Evolutionary conservation across 2,797 vertebrate species (phyloP).

Genomic region (Malurus leucopterus): DNA sequence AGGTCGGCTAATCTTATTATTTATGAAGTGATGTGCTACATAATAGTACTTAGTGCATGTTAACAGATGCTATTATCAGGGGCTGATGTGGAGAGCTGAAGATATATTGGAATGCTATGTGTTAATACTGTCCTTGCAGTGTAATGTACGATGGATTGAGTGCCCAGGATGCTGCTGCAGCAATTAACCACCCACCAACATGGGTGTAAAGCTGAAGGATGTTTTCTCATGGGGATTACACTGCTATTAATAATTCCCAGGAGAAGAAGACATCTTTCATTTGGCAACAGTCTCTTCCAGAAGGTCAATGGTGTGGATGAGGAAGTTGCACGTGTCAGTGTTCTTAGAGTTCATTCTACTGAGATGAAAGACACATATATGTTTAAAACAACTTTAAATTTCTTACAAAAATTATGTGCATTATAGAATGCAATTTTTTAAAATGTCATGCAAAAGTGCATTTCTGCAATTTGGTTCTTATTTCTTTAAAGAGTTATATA

Average conservation of each 20-base stretch:
- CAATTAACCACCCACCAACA: slow-evolving; percentile 89
- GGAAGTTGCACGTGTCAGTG: neutral
- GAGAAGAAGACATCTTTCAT: slow-evolving; percentile 63
- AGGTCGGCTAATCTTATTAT: slow-evolving; percentile 99
- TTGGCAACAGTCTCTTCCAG: slow-evolving; percentile 16
- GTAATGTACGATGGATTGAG: slow-evolving; percentile 87
- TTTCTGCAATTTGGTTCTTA: neutral
- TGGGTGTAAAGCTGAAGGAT: slow-evolving; percentile 86
- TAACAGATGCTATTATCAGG: slow-evolving; percentile 99
- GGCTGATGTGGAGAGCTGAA: slow-evolving; percentile 87
- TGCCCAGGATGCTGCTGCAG: slow-evolving; percentile 79
- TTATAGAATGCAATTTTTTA: fast-evolving
- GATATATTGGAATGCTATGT: slow-evolving; percentile 95
- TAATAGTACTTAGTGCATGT: slow-evolving; percentile 99
- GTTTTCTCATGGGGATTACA: slow-evolving; percentile 63
- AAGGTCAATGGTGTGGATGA: neutral
- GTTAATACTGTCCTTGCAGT: slow-evolving; percentile 85
- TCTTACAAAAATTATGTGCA: neutral
- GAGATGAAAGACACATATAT: neutral
- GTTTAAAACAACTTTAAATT: neutral
- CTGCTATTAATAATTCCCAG: slow-evolving; percentile 77
- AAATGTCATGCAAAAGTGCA: neutral
- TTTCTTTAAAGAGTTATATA: neutral
- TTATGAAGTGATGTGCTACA: slow-evolving; percentile 99
- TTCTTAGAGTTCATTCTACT: neutral